Percentiles rank a stretch among this genome's conserved stretches.
These are phyloP conservation scores for Colinus virginianus DNA, from an alignment of 2,113 vertebrate genomes.

Conservation along the genomic window DNA sequence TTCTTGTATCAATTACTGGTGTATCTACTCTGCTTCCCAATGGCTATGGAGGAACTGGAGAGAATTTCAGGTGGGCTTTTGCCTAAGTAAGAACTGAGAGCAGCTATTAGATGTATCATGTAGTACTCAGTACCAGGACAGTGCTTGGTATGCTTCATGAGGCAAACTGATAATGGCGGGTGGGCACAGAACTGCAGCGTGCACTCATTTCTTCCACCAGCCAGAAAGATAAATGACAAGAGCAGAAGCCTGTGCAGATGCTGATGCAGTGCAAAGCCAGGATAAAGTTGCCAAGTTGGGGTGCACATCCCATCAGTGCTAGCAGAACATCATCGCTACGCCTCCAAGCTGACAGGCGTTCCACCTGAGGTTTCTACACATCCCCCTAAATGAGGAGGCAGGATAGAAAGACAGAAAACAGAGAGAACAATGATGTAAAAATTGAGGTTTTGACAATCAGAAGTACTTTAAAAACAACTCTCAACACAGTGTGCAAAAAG, in stretches of 20 bases:
- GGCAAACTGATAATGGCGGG: neutral
- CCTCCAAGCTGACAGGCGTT: neutral
- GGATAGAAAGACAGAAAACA: constrained; percentile 1
- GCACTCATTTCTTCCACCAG: neutral
- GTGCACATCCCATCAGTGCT: neutral
- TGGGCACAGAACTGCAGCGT: neutral
- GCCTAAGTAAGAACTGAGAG: neutral
- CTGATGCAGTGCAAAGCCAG: neutral
- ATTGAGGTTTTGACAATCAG: constrained; percentile 27
- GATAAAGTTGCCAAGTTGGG: neutral
- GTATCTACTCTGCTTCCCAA: neutral
- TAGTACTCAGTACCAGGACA: neutral
- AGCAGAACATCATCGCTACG: neutral
- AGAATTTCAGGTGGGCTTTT: neutral
- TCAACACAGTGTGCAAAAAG: neutral
- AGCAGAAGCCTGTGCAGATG: neutral
- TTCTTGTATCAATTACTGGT: constrained; percentile 34
- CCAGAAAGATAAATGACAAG: neutral
- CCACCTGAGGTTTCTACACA: neutral
- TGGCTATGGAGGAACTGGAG: neutral
- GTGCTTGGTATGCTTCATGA: neutral
- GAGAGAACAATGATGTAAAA: neutral
- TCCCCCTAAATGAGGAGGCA: neutral
- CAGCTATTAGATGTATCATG: constrained; percentile 17
- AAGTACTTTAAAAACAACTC: constrained; percentile 23